Evolutionary conservation across 2,888 invertebrate genomes (phyloP).

Genomic region (Punctoribates punctum): DNA sequence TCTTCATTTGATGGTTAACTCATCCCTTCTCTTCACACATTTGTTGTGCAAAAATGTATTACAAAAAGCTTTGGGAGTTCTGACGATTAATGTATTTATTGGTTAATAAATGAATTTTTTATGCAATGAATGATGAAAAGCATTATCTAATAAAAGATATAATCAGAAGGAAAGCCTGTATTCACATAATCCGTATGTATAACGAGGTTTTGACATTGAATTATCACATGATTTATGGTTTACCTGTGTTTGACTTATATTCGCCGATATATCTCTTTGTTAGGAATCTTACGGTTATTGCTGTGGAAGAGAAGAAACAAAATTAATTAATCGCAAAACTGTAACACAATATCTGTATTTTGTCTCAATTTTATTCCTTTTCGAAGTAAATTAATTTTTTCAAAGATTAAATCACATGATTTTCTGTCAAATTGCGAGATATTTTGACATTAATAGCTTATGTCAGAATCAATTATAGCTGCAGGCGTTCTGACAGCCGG

Average conservation of each 20-base stretch:
- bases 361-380: background rate
- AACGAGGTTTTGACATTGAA: constrained; percentile 1
- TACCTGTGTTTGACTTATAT: constrained; percentile 62
- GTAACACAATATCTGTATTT: background rate
- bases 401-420: constrained; percentile 15
- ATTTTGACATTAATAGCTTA: constrained; percentile 5
- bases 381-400: background rate
- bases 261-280: constrained; percentile 75
- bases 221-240: constrained; percentile 20
- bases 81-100: too few relatives aligned
- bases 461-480: background rate
- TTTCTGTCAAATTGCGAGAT: background rate
- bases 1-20: too few relatives aligned
- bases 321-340: background rate
- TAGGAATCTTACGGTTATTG: constrained; percentile 60
- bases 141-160: constrained; percentile 13
- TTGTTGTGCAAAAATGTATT: too few relatives aligned
- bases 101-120: background rate
- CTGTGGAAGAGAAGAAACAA: background rate
- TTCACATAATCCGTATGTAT: too few relatives aligned
- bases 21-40: too few relatives aligned
- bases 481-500: background rate
- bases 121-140: background rate
- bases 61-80: too few relatives aligned
- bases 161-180: background rate